Conservation (phyloP, 2,797 vertebrate genomes). For the Sternotherus odoratus region DNA sequence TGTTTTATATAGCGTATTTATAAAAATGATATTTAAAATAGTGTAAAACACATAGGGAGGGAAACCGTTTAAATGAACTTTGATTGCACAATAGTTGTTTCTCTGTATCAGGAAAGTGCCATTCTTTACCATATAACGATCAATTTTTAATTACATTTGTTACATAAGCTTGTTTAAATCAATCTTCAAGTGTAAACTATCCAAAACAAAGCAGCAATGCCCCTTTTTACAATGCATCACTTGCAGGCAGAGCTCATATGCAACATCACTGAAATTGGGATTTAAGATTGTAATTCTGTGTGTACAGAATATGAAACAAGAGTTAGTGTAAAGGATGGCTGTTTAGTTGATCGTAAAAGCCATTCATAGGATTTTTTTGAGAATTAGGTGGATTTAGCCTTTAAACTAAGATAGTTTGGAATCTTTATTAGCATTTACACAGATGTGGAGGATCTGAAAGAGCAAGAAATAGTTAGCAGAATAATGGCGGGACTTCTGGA, state of each 20-base stretch:
- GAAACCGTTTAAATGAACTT: neutral
- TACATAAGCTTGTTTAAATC: neutral
- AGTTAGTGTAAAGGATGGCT: neutral
- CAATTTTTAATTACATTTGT: neutral
- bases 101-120: neutral
- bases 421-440: conserved; percentile 88
- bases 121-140: neutral
- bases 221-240: neutral
- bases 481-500: conserved; percentile 94
- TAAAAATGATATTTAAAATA: neutral
- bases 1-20: neutral
- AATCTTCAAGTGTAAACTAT: neutral
- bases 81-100: neutral
- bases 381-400: conserved; percentile 25
- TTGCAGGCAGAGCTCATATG: neutral
- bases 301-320: neutral
- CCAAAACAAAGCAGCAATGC: neutral
- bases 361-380: conserved; percentile 28
- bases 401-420: conserved; percentile 47
- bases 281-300: neutral
- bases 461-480: conserved; percentile 94
- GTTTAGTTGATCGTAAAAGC: neutral
- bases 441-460: conserved; percentile 93
- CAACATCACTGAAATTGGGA: neutral
- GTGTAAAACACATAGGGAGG: neutral